Evolutionary conservation across 2,888 invertebrate genomes (phyloP).

Genomic region (Tachina lurida): DNA sequence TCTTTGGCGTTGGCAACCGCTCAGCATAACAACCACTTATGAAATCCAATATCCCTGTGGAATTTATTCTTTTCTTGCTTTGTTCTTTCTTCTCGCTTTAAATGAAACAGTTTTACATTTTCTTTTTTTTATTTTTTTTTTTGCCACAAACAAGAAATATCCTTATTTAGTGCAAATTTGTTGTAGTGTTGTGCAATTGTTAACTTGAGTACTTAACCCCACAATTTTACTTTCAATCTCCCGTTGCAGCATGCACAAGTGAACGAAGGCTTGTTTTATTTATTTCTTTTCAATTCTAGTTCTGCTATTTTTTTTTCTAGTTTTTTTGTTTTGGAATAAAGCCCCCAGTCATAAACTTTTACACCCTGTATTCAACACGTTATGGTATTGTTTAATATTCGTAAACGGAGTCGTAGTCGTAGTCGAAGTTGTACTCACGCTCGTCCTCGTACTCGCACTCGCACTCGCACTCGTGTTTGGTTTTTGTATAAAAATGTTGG

Average conservation of each 20-base stretch:
- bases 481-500: slow-evolving; percentile 36
- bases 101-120: slow-evolving; percentile 26
- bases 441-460: not conserved
- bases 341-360: slow-evolving; percentile 56
- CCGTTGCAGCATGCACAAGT: slow-evolving; percentile 31
- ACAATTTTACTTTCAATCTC: slow-evolving; percentile 59
- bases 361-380: slow-evolving; percentile 65
- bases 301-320: slow-evolving; percentile 5
- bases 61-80: slow-evolving; percentile 31
- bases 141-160: slow-evolving; percentile 19
- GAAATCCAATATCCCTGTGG: slow-evolving; percentile 57
- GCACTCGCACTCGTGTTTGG: slow-evolving; percentile 9
- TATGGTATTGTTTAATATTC: slow-evolving; percentile 42
- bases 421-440: not conserved
- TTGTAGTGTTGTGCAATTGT: slow-evolving; percentile 36
- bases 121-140: not conserved
- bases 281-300: slow-evolving; percentile 35
- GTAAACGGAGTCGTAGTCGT: not conserved
- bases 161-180: slow-evolving; percentile 54
- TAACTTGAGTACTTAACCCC: slow-evolving; percentile 55
- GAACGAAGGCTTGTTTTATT: not conserved
- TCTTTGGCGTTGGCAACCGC: slow-evolving; percentile 15
- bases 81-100: slow-evolving; percentile 9
- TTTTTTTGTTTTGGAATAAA: slow-evolving; percentile 16
- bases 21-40: slow-evolving; percentile 39